Evolutionary conservation across 2,888 invertebrate genomes (phyloP), one percentile per base, ranked within the genome.

Genomic region (Ennomos quercinarius): DNA sequence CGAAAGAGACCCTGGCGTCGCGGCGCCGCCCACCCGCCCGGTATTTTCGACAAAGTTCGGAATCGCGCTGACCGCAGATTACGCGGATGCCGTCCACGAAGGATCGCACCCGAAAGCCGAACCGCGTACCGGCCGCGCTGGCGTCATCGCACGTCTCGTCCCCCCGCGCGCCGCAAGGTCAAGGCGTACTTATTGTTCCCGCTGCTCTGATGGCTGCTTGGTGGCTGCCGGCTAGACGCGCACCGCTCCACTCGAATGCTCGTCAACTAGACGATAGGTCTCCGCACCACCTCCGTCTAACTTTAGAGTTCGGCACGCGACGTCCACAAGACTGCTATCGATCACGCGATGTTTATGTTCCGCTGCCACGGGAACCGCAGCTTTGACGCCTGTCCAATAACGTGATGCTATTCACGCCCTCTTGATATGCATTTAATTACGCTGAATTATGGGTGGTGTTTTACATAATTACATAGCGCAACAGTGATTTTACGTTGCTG

Each of bases 71-170:
- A 88, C 88, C 89, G 79, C 89, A 87, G 87, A 88, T 89, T 88
- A 91, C 90, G 89, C 91, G 91, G 89, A 92, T 91, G 84, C 83
- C 86, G 87, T 85, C 86, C 87, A 81, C 89, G 86, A 86, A 89
- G 91, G 91, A 91, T 92, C 90, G 89, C 89, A 89, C 89, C 91
- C 92, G 91, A 92, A 91, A 92, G 92, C 91, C 89, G 81, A 87
- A 81, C 79, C 80, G 86, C 85, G 84, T 80, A 78, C 81, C 85
- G 89, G 80, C 86, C 89, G 87, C 86, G 89, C 83, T 89, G 90
- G 84, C 92, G 91, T 91, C 91, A 91, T 86, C 89, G 82, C 79
- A 73, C 84, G 78, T 82, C 84, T 78, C 86, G 83, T 81, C 85
- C 89, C 87, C 83, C 86, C 87, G 82, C 84, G 77, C 88, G 76